Percentiles rank a stretch among this genome's conserved stretches.
Evolutionary conservation across 53 echinoderm and acorn worm genomes (phyloP).

Genomic region (Zoroaster sp.): DNA sequence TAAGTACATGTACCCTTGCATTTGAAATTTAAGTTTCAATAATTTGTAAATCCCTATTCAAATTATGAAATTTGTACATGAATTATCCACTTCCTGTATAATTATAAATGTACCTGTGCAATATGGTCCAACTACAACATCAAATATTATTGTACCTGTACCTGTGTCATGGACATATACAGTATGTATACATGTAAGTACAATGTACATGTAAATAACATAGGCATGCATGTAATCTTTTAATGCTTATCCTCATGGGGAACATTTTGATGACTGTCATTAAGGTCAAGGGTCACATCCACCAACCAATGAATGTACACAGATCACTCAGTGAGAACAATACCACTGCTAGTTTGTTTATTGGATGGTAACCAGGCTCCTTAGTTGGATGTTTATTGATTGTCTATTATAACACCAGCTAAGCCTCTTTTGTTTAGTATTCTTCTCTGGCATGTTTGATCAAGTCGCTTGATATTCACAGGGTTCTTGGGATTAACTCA

Average conservation of each 20-base stretch:
- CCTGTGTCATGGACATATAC: too few species aligned
- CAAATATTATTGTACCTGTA: too few species aligned
- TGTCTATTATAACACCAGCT: constrained; percentile 3
- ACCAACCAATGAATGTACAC: not conserved
- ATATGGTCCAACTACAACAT: too few species aligned
- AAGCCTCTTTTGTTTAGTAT: not conserved
- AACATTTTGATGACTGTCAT: not conserved
- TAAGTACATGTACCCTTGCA: too few species aligned
- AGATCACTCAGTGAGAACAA: not conserved
- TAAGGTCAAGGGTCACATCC: not conserved
- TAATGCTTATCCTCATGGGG: not conserved
- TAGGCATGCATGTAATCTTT: not conserved
- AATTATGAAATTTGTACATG: too few species aligned
- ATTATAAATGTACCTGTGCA: too few species aligned
- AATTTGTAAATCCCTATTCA: too few species aligned
- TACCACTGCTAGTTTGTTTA: constrained; percentile 57
- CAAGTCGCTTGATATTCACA: not conserved
- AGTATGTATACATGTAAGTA: too few species aligned
- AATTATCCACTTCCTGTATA: too few species aligned
- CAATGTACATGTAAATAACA: not conserved
- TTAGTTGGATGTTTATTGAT: constrained; percentile 61
- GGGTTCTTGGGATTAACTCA: not conserved
- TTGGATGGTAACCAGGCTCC: constrained; percentile 65
- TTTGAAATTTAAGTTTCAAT: too few species aligned
- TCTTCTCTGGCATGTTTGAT: constrained; percentile 35